Base-by-base conservation (phyloP, 2,888 invertebrate genomes). In the Dryomyza anilis region DNA sequence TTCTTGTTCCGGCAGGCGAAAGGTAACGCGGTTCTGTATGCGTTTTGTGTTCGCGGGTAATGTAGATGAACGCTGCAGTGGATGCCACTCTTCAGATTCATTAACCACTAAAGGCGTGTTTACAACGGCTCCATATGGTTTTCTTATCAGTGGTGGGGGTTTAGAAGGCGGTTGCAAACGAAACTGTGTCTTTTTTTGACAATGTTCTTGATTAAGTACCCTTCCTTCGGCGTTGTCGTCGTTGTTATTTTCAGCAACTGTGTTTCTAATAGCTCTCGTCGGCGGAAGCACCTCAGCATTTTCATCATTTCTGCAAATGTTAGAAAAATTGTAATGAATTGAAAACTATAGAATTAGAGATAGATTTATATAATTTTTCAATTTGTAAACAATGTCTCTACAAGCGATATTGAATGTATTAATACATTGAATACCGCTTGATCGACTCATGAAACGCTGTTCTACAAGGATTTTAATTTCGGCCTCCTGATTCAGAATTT, bases 61-160 rank as follows among this genome's bases (percentile, higher is more conserved):
- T 48, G 83, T 82, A 6, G 81, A 81, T 27, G 83, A 83, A 33
- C 82, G 73, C 69, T 81, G 81, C 53, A 83, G 61, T 10, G 74
- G 76, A 75, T 80, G 76, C 21, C 66, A 21, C 67, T 68, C 58
- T 14, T 65, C 57, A 14, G 29, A 16, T 23, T 43, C 29, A 48
- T 50, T 3, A 23, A 2, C 29, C 23, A 8, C 33, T 16, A 21
- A 21, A 27, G 48, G 23, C 14, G n/a, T 19, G 21, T 10, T 27
- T 33, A 59, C 23, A 1, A 19, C 33, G 6, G 29, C 19, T 5
- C 19, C 36, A 23, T 33, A 2, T 10, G 19, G 33, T 25, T 48
- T 46, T 16, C 43, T 66, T 46, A 71, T 65, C 14, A 65, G 25
- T 29, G 74, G 73, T 8, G 74, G 76, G 1, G 74, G 77, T 48